Base-by-base conservation (phyloP, 2,888 invertebrate species). In the Hirtodrosophila histrioides region DNA sequence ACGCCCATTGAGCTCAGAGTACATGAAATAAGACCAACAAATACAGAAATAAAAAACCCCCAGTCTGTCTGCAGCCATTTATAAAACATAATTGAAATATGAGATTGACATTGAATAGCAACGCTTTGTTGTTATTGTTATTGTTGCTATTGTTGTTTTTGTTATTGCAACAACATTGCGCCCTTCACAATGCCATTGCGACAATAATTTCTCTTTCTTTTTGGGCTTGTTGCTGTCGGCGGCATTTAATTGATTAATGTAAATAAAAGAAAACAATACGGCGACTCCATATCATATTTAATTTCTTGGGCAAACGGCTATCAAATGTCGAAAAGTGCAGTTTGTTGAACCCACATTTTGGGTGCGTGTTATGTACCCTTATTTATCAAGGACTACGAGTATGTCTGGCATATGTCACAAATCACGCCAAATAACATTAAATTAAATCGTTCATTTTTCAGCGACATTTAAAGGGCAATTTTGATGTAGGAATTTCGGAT, bases 1-100 rank as follows among this genome's bases (percentile, higher is more conserved):
- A 4, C 4, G 8, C n/a, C 17, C 17, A 17, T 48, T 11, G 43
- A 17, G 35, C 29, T 11, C 40, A 31, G 17, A 6, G 10, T 4
- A 8, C 29, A 7, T 33, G 24, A 35, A 31, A 31, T 31, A 31
- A 23, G 29, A 44, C 7, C 35, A 43, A 48, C 51, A 55, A 72
- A 48, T 48, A 37, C 11, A 23, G 57, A 40, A 10, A 27, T 27
- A 27, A 39, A 46, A 39, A 37, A 44, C 27, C 54, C 82, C 57
- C 82, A 57, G 60, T 58, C 73, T 54, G 80, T 83, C 86, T 80
- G 80, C 58, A 57, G 82, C 81, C 82, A 81, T 80, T 84, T 76
- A 84, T 78, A 78, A 80, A 81, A 77, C 81, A 82, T 87, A 87
- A 83, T 87, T 83, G 83, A 87, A 83, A 83, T 87, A 81, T 78